Percentiles rank a stretch among this genome's conserved stretches.
Conservation (phyloP, 2,888 invertebrate genomes). For the Limnephilus marmoratus region DNA sequence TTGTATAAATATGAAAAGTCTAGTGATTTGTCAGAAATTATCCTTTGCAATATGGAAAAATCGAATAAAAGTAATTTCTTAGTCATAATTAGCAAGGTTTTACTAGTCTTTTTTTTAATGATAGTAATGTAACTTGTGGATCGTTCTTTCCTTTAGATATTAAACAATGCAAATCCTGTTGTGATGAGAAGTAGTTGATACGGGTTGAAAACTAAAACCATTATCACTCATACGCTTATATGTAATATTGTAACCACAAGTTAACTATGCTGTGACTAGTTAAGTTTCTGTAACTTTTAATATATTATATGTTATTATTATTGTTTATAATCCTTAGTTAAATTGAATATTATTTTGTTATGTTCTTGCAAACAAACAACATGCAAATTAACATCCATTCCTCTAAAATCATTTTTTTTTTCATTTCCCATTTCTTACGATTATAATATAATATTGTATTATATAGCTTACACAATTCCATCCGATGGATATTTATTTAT, state of each 20-base stretch:
- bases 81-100: neutral
- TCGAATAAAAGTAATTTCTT: neutral
- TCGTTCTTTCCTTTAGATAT: neutral
- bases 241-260: slow-evolving; percentile 52
- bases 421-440: neutral
- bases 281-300: slow-evolving; percentile 48
- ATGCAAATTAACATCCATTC: neutral
- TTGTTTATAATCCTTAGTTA: slow-evolving; percentile 3
- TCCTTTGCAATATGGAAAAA: neutral
- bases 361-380: neutral
- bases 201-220: neutral
- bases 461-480: slow-evolving; percentile 7
- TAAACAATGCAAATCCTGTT: neutral
- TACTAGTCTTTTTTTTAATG: neutral
- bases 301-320: slow-evolving; percentile 14
- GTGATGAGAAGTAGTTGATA: neutral
- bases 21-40: neutral
- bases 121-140: neutral
- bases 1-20: neutral
- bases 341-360: slow-evolving; percentile 10
- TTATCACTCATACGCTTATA: slow-evolving; percentile 54
- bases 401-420: slow-evolving; percentile 5
- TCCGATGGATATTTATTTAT: slow-evolving; percentile 4
- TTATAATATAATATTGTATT: neutral
- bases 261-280: slow-evolving; percentile 57